Conservation (phyloP, 1,140 invertebrate genomes). For the Aphaenogaster ashmeadi region DNA sequence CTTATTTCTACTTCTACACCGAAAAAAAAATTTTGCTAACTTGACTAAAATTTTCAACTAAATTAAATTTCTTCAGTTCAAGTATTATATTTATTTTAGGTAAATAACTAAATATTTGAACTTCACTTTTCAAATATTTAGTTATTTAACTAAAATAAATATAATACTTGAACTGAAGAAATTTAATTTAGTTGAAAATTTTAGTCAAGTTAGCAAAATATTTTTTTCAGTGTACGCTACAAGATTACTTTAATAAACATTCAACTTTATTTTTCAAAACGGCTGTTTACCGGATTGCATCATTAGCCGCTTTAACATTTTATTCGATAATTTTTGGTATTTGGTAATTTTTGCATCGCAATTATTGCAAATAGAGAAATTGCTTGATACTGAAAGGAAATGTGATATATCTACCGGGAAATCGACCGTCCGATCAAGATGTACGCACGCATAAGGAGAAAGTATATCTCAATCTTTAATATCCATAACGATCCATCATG, state of each 20-base stretch:
- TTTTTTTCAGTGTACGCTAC: no score
- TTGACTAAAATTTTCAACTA: no score
- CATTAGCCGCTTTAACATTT: neutral
- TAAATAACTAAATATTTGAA: no score
- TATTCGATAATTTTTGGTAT: neutral
- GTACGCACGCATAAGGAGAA: neutral
- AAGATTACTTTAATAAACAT: neutral
- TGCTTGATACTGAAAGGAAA: neutral
- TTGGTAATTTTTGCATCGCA: neutral
- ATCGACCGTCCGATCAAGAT: constrained; percentile 15
- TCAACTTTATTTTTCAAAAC: neutral
- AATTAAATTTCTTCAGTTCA: no score
- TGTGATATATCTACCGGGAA: constrained; percentile 3
- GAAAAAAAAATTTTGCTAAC: no score
- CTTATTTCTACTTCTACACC: neutral
- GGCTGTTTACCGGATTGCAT: neutral
- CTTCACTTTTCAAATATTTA: no score
- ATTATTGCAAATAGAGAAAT: neutral
- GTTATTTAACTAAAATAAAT: no score
- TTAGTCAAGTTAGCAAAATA: no score
- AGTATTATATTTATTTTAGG: no score
- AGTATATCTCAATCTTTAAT: constrained; percentile 63
- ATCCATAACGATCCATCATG: constrained; percentile 62
- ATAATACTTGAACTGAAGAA: no score
- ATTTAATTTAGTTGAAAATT: no score